phyloP scores from a whole-genome alignment of 2,113 vertebrate genomes.

The Ictalurus furcatus region DNA sequence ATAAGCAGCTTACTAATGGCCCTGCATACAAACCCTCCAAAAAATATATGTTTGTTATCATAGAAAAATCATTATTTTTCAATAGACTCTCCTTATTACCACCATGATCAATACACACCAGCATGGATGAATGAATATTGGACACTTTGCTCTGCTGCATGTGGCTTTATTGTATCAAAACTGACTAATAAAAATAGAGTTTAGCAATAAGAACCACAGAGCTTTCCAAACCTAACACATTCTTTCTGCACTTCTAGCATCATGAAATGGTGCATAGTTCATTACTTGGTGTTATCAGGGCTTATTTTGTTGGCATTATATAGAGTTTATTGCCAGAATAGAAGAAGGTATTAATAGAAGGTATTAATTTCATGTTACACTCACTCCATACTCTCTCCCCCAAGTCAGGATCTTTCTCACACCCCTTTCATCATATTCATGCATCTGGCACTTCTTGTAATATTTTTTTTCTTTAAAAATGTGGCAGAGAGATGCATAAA shows the following conservation, averaged over 20 bases:
- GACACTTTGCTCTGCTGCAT: neutral
- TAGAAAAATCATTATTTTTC: slow-evolving; percentile 57
- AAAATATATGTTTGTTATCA: slow-evolving; percentile 43
- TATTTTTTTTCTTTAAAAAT: neutral
- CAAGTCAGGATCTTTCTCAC: slow-evolving; percentile 41
- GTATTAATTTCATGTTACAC: slow-evolving; percentile 28
- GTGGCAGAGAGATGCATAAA: neutral
- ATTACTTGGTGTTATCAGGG: slow-evolving; percentile 17
- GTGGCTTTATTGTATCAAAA: slow-evolving; percentile 40
- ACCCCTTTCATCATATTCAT: slow-evolving; percentile 42
- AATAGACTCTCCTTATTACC: slow-evolving; percentile 52
- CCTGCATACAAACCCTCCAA: slow-evolving; percentile 33
- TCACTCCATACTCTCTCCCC: slow-evolving; percentile 1
- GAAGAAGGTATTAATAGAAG: neutral
- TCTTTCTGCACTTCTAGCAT: neutral
- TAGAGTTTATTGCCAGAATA: slow-evolving; percentile 10
- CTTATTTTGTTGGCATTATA: neutral
- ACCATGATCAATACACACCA: slow-evolving; percentile 51
- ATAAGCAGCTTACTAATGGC: slow-evolving; percentile 47
- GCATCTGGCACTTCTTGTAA: slow-evolving; percentile 7
- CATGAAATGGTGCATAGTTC: neutral
- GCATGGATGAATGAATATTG: slow-evolving; percentile 18
- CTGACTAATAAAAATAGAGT: slow-evolving; percentile 18
- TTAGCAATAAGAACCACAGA: slow-evolving; percentile 4
- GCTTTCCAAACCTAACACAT: slow-evolving; percentile 16